phyloP scores from a whole-genome alignment of 2,113 vertebrate genomes.

The Taxidea taxus region DNA sequence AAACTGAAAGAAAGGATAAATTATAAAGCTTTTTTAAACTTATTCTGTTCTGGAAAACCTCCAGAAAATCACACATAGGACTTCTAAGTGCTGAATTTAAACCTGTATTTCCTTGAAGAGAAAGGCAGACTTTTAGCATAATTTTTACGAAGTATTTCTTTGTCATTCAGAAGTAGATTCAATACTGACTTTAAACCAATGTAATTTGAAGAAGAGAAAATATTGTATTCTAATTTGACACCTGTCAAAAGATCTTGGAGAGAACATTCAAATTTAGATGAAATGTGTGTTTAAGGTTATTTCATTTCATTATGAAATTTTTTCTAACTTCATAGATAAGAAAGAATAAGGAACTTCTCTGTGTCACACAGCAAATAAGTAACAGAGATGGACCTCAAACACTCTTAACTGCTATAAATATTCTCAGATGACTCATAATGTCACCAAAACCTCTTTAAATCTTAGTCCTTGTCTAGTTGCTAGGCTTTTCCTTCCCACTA shows the following conservation, averaged over 20 bases:
- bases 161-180: background rate
- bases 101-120: background rate
- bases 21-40: background rate
- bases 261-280: background rate
- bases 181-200: background rate
- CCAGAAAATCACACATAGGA: background rate
- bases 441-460: background rate
- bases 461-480: background rate
- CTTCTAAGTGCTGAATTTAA: constrained; percentile 28
- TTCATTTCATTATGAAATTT: background rate
- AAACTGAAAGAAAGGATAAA: background rate
- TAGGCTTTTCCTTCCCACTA: background rate
- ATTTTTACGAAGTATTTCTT: too few species aligned
- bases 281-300: background rate
- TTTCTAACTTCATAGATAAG: background rate
- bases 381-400: background rate
- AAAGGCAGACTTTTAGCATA: background rate
- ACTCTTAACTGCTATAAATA: background rate
- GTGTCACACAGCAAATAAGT: background rate
- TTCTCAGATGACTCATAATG: background rate
- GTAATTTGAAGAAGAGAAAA: background rate
- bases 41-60: background rate
- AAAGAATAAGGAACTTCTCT: background rate
- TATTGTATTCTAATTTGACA: background rate
- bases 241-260: background rate